Evolutionary conservation across 1,140 invertebrate species (phyloP).

Genomic region (Sitobion miscanthi): DNA sequence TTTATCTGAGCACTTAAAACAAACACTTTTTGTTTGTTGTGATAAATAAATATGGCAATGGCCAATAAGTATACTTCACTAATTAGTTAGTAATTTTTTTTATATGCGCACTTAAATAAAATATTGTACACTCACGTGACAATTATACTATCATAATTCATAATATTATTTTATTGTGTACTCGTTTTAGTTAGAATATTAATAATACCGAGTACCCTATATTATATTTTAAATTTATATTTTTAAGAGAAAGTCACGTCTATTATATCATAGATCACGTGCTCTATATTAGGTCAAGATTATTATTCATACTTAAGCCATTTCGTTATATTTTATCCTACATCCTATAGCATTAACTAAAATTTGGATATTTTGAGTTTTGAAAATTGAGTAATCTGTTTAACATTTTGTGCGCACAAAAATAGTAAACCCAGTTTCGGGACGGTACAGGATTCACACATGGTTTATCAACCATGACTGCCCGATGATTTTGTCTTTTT

Average conservation of each 20-base stretch:
- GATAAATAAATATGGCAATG: not conserved
- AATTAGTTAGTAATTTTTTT: not conserved
- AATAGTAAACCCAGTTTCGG: conserved; percentile 7
- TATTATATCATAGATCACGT: conserved; percentile 30
- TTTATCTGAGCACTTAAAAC: not conserved
- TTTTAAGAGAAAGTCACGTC: conserved; percentile 6
- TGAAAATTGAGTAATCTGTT: conserved; percentile 45
- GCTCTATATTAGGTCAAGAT: conserved; percentile 36
- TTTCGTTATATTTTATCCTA: conserved; percentile 23
- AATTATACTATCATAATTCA: not conserved
- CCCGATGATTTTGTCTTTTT: conserved; percentile 60
- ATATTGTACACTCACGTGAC: not conserved
- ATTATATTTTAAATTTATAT: conserved; percentile 2
- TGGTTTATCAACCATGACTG: conserved; percentile 57
- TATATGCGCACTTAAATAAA: not conserved
- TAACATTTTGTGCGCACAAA: conserved; percentile 21
- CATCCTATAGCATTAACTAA: not conserved
- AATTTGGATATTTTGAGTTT: not conserved
- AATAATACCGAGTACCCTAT: not conserved
- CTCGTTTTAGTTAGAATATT: not conserved
- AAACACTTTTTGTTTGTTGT: not conserved
- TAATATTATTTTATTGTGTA: not conserved
- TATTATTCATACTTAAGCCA: not conserved
- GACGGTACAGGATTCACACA: conserved; percentile 38
- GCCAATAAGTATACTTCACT: not conserved